Evolutionary conservation across 2,888 invertebrate genomes (phyloP).

Genomic region (Diplazon laetatorius): DNA sequence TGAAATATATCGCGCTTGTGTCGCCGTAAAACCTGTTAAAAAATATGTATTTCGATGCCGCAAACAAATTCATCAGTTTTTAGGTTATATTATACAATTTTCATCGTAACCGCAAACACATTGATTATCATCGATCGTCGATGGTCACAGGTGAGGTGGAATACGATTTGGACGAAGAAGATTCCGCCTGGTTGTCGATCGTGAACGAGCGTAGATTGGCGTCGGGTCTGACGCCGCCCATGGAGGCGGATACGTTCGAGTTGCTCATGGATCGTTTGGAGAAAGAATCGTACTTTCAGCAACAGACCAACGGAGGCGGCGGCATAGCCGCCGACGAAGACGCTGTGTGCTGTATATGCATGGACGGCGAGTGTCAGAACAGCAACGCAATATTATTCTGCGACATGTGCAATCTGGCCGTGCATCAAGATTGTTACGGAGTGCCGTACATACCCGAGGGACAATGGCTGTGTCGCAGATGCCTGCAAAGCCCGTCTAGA

Average conservation of each 20-base stretch:
- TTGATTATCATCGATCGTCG: neutral
- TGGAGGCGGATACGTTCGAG: constrained; percentile 96
- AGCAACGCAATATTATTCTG: constrained; percentile 99
- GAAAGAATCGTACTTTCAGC: constrained; percentile 97
- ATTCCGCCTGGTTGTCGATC: constrained; percentile 95
- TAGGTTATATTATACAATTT: no score
- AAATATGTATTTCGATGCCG: no score
- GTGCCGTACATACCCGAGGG: constrained; percentile 98
- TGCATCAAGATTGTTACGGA: constrained; percentile 99
- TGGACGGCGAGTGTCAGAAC: constrained; percentile 99
- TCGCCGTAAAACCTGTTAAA: no score
- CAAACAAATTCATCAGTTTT: no score
- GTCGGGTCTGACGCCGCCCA: constrained; percentile 86
- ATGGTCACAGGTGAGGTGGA: constrained; percentile 85
- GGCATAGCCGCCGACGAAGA: constrained; percentile 96
- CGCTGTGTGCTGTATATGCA: constrained; percentile 99
- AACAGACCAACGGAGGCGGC: constrained; percentile 87
- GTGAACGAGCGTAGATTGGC: constrained; percentile 93
- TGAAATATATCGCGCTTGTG: no score
- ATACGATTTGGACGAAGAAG: constrained; percentile 99
- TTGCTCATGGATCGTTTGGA: constrained; percentile 98
- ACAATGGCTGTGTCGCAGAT: constrained; percentile 98
- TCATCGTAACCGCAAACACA: no score
- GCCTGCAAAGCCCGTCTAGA: constrained; percentile 97
- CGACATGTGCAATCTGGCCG: constrained; percentile 99